Percentiles rank a stretch among this genome's conserved stretches.
These are phyloP conservation scores for Noctua fimbriata DNA, from an alignment of 2,888 invertebrate genomes.

Conservation along the genomic window DNA sequence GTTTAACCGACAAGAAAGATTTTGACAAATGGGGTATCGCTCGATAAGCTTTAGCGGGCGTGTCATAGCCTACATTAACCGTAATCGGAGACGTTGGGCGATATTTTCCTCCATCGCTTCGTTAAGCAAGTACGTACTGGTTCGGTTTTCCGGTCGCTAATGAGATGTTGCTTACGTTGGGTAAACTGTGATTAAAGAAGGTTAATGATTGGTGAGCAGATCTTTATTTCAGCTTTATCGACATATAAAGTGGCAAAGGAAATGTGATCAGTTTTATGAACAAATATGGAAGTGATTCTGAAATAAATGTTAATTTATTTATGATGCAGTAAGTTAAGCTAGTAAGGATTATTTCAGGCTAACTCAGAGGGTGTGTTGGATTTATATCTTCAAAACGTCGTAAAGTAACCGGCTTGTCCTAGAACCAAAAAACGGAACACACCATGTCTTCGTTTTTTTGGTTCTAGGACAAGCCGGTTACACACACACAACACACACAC, in stretches of 20 bases:
- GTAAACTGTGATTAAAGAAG: neutral
- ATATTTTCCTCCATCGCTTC: neutral
- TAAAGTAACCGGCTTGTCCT: neutral
- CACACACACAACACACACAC: no score
- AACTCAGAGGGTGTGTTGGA: neutral
- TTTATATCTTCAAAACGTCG: neutral
- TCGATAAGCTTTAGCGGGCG: slow-evolving; percentile 22
- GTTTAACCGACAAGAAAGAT: slow-evolving; percentile 8
- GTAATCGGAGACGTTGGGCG: slow-evolving; percentile 8
- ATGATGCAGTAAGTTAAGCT: neutral
- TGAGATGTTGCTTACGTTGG: neutral
- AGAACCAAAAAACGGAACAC: neutral
- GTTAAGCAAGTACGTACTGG: neutral
- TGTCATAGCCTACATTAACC: slow-evolving; percentile 15
- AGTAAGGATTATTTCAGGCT: neutral
- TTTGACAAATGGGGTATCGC: slow-evolving; percentile 22
- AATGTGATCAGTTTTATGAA: neutral
- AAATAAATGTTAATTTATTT: no score
- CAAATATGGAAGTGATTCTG: no score
- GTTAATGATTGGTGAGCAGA: neutral
- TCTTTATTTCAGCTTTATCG: neutral
- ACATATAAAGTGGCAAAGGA: neutral
- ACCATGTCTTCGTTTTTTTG: no score
- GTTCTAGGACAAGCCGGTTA: no score
- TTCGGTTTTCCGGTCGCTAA: neutral